Percentiles rank a stretch among this genome's conserved stretches.
Conservation (phyloP, 2,797 vertebrate species). For the Toxotes lorentzi region DNA sequence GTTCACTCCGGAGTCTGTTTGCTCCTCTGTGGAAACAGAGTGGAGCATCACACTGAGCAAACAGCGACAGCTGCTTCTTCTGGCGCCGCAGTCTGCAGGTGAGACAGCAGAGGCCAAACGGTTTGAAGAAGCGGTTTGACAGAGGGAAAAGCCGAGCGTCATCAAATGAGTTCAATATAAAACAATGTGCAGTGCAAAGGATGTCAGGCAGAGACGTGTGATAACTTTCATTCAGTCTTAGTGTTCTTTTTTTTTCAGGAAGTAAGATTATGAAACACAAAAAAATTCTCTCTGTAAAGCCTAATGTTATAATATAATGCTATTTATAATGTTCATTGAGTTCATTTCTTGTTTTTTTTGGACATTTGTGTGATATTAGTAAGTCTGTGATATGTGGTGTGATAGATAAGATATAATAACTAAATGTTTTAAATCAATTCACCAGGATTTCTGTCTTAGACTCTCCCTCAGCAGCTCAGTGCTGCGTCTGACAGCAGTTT, state of each 20-base stretch:
- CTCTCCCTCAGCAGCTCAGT: slow-evolving; percentile 9
- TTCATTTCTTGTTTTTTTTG: background rate
- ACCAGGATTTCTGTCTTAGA: slow-evolving; percentile 19
- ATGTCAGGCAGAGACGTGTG: background rate
- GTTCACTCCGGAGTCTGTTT: slow-evolving; percentile 62
- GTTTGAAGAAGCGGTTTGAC: slow-evolving; percentile 44
- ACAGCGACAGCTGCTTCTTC: slow-evolving; percentile 53
- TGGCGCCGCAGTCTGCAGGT: slow-evolving; percentile 53
- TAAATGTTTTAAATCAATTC: slow-evolving; percentile 19
- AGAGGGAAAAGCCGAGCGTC: background rate
- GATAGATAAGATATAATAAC: slow-evolving; percentile 1
- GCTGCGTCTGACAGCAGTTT: slow-evolving; percentile 23
- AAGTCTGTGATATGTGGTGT: background rate
- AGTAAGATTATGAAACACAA: background rate
- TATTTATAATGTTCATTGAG: background rate
- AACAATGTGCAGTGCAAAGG: background rate
- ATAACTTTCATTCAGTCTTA: slow-evolving; percentile 17
- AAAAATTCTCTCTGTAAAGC: background rate
- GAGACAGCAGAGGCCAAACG: slow-evolving; percentile 59
- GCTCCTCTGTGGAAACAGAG: slow-evolving; percentile 63
- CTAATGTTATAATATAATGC: background rate
- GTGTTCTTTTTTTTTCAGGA: background rate
- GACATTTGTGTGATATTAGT: background rate
- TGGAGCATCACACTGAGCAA: slow-evolving; percentile 56
- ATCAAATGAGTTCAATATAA: slow-evolving; percentile 28